Evolutionary conservation across 2,797 vertebrate species (phyloP), one percentile per base, ranked within the genome.

Genomic region (Poeciliopsis infans): DNA sequence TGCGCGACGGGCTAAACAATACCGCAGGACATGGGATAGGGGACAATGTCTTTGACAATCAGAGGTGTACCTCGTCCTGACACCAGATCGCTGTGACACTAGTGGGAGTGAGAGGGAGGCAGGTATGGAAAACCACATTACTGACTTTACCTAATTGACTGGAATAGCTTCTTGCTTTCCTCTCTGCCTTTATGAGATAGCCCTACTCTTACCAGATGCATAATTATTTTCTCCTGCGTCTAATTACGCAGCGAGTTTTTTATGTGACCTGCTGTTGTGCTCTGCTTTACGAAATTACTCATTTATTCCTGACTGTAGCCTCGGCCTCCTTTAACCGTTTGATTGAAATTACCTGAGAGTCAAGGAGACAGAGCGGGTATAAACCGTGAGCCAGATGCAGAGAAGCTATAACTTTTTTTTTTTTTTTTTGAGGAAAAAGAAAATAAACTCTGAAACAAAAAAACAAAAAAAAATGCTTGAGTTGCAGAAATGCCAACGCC

Each of bases 221-320:
- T 91, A 90, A 93, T 95, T 94, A 93, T 95, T 94, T 95, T 95
- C 93, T 92, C 86, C 92, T 95, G 94, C 82, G 90, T 93, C 88
- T 95, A 95, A 95, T 95, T 95, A 94, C 74, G 91, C 86, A 80
- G 88, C 90, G 84, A 80, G 90, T 93, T 95, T 95, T 96, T 95
- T 90, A 92, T 92, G 89, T 86, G 93, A 89, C 91, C 89, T 87
- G 88, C 90, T 73, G 86, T 90, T 90, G 88, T 87, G 86, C 90
- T 87, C 80, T 83, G 82, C 66, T n/a, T 86, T 91, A 86, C 77
- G 91, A 86, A 95, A 94, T 95, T 94, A 92, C 90, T 93, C 91
- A 93, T 86, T 94, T 94, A 90, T 95, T 94, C 92, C 88, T 84
- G 74, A 86, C 79, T 85, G 86, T 84, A 90, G 86, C 87, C 82